A percentile compares a stretch with the other conserved stretches of the same genome.
Evolutionary conservation across 2,113 vertebrate species (phyloP).

Genomic region (Nothoprocta pentlandii): DNA sequence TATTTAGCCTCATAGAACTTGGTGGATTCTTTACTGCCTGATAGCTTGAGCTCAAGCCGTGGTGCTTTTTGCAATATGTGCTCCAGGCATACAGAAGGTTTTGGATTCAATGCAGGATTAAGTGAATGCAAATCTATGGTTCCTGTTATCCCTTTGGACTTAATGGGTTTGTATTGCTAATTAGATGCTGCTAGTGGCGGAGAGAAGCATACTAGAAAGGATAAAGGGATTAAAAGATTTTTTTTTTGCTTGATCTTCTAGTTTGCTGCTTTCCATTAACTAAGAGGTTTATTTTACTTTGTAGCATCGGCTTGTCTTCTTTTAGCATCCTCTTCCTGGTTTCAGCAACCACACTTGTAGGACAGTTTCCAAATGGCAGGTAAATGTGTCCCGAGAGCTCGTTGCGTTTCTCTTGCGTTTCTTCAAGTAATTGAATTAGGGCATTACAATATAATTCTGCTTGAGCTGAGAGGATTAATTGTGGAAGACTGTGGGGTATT

Average conservation of each 20-base stretch:
- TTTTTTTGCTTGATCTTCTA: background rate
- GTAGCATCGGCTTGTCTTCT: constrained; percentile 84
- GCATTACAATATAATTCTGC: background rate
- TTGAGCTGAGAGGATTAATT: background rate
- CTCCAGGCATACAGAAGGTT: background rate
- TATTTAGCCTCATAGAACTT: background rate
- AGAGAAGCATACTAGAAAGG: background rate
- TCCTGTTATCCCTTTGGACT: background rate
- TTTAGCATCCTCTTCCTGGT: constrained; percentile 88
- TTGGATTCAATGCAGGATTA: background rate
- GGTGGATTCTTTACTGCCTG: background rate
- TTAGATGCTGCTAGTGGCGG: background rate
- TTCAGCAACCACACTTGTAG: constrained; percentile 84
- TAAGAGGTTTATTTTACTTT: constrained; percentile 44
- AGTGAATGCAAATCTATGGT: background rate
- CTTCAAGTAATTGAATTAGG: background rate
- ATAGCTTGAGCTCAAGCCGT: background rate
- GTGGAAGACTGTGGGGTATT: background rate
- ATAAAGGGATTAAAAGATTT: background rate
- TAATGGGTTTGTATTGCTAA: background rate
- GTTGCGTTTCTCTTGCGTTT: background rate
- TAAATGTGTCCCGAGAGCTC: constrained; percentile 50
- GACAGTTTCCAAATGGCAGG: constrained; percentile 88
- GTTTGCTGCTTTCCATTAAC: background rate
- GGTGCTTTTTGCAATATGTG: background rate